Conservation (phyloP, 2,888 invertebrate species). For the Idaea dimidiata region DNA sequence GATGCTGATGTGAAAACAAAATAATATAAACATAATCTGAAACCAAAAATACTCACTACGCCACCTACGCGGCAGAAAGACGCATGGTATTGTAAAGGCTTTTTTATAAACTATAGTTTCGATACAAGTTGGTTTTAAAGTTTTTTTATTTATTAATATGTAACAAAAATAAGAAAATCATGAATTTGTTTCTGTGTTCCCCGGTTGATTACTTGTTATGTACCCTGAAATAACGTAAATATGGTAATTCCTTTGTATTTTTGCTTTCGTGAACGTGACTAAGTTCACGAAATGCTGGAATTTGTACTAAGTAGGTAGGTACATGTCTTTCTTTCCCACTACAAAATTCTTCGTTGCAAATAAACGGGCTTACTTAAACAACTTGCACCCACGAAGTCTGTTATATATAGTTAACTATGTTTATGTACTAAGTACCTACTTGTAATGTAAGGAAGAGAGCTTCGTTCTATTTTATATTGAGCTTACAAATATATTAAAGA, state of each 20-base stretch:
- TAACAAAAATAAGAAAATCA: neutral
- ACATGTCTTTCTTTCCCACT: neutral
- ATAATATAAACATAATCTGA: too few relatives aligned
- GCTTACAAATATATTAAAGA: neutral
- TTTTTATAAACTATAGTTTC: too few relatives aligned
- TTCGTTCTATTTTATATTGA: neutral
- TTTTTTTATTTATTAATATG: too few relatives aligned
- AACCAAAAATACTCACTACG: too few relatives aligned
- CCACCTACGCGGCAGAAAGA: too few relatives aligned
- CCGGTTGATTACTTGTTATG: constrained; percentile 21
- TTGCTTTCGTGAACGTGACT: constrained; percentile 15
- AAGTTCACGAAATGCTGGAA: constrained; percentile 8
- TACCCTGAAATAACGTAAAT: constrained; percentile 7
- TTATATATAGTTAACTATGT: neutral
- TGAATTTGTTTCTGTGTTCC: neutral
- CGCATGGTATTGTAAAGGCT: too few relatives aligned
- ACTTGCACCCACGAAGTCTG: neutral
- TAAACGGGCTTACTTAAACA: neutral
- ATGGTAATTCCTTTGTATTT: neutral
- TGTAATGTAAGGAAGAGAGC: neutral
- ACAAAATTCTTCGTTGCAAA: neutral
- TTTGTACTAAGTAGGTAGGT: neutral
- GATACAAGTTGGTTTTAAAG: too few relatives aligned
- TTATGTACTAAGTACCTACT: neutral
- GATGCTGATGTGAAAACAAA: too few relatives aligned